Conservation (phyloP, 1,140 invertebrate genomes). For the Xylocopa sonorina region DNA sequence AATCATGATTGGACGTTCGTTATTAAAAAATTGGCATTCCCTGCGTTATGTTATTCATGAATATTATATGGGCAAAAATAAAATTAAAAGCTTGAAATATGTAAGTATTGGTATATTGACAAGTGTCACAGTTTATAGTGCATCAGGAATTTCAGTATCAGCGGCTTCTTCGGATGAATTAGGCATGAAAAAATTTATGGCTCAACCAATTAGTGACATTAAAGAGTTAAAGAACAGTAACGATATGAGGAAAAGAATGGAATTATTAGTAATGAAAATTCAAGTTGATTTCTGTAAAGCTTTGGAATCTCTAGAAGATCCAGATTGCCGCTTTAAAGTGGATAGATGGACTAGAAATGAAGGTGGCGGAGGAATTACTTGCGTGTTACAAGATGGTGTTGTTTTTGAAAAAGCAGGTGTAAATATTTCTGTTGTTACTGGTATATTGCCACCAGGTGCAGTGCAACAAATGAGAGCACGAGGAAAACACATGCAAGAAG, state of each 20-base stretch:
- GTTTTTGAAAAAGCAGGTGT: slow-evolving; percentile 99
- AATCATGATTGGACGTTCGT: slow-evolving; percentile 36
- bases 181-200: slow-evolving; percentile 86
- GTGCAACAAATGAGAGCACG: slow-evolving; percentile 96
- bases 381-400: slow-evolving; percentile 96
- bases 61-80: slow-evolving; percentile 20
- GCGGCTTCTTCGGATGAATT: slow-evolving; percentile 66
- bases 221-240: slow-evolving; percentile 85
- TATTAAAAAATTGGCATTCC: slow-evolving; percentile 44
- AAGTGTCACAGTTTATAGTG: slow-evolving; percentile 68
- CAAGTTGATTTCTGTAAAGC: slow-evolving; percentile 94
- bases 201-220: slow-evolving; percentile 89
- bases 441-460: slow-evolving; percentile 90
- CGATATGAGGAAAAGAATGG: slow-evolving; percentile 95
- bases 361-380: slow-evolving; percentile 98
- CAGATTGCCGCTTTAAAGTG: slow-evolving; percentile 89
- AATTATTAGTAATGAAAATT: slow-evolving; percentile 94
- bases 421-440: slow-evolving; percentile 97
- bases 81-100: slow-evolving; percentile 53
- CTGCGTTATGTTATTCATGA: slow-evolving; percentile 37
- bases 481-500: slow-evolving; percentile 90
- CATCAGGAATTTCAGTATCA: slow-evolving; percentile 46
- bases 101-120: slow-evolving; percentile 69
- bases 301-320: slow-evolving; percentile 91
- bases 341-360: slow-evolving; percentile 94